Evolutionary conservation across 1,140 invertebrate genomes (phyloP).

Genomic region (Drosophila varians): DNA sequence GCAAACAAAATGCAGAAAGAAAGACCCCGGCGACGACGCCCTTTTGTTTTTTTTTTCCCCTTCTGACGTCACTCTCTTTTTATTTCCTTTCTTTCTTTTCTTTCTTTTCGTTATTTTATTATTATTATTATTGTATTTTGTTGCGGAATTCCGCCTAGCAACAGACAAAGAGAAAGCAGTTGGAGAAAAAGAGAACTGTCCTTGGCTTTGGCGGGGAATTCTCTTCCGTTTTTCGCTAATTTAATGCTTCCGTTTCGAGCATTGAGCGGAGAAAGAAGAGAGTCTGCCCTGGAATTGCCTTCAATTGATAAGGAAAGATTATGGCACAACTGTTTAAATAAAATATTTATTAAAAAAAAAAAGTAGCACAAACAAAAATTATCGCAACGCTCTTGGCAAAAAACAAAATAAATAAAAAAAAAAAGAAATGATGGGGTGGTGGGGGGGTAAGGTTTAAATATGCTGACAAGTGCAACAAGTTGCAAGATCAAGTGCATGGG

Average conservation of each 20-base stretch:
- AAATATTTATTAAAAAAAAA: too few species aligned
- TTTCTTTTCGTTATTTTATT: conserved; percentile 9
- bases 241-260: conserved; percentile 61
- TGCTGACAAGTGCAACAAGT: conserved; percentile 60
- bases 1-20: conserved; percentile 7
- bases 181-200: background rate
- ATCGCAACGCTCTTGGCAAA: conserved; percentile 11
- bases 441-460: background rate
- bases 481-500: conserved; percentile 57
- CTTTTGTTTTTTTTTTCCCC: conserved; percentile 6
- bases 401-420: background rate
- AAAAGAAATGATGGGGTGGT: background rate
- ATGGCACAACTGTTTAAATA: conserved; percentile 37
- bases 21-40: conserved; percentile 11
- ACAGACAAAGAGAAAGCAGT: conserved; percentile 17
- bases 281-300: background rate
- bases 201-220: background rate
- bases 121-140: background rate
- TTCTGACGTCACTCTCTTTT: conserved; percentile 34
- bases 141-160: conserved; percentile 31
- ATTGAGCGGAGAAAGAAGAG: conserved; percentile 51
- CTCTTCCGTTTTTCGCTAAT: conserved; percentile 64
- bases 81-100: conserved; percentile 12
- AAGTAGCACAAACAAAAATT: too few species aligned
- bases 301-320: too few species aligned